Conservation (phyloP, 2,888 invertebrate genomes). For the Brachyptera risi region DNA sequence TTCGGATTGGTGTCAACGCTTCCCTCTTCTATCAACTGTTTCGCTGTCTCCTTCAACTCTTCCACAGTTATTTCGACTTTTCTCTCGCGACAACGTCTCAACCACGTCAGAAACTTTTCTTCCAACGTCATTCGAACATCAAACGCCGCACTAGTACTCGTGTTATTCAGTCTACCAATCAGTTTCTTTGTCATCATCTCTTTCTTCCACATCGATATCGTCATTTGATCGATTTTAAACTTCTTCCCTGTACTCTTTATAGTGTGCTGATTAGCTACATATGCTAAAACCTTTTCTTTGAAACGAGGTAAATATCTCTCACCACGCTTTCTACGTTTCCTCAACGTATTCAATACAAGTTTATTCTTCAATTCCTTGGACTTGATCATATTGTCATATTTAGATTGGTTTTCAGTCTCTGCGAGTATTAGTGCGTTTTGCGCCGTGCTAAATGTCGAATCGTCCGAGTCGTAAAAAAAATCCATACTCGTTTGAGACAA, state of each 20-base stretch:
- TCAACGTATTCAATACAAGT: background rate
- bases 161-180: background rate
- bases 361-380: background rate
- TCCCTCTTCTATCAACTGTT: conserved; percentile 1
- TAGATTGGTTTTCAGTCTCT: conserved; percentile 1
- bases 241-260: conserved; percentile 26
- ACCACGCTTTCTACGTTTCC: conserved; percentile 20
- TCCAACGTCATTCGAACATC: background rate
- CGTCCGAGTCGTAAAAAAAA: background rate
- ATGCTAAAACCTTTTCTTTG: conserved; percentile 29
- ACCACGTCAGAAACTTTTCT: conserved; percentile 25
- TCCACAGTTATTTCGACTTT: background rate
- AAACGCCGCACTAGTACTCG: no score
- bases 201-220: conserved; percentile 26
- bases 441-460: conserved; percentile 4
- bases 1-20: background rate
- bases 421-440: background rate
- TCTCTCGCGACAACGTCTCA: conserved; percentile 25
- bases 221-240: conserved; percentile 26
- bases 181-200: conserved; percentile 9
- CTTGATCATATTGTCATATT: background rate
- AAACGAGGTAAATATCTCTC: conserved; percentile 29
- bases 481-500: conserved; percentile 6
- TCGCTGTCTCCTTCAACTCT: conserved; percentile 21
- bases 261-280: conserved; percentile 17